phyloP scores from a whole-genome alignment of 2,797 vertebrate species.

The Microhierax caerulescens region DNA sequence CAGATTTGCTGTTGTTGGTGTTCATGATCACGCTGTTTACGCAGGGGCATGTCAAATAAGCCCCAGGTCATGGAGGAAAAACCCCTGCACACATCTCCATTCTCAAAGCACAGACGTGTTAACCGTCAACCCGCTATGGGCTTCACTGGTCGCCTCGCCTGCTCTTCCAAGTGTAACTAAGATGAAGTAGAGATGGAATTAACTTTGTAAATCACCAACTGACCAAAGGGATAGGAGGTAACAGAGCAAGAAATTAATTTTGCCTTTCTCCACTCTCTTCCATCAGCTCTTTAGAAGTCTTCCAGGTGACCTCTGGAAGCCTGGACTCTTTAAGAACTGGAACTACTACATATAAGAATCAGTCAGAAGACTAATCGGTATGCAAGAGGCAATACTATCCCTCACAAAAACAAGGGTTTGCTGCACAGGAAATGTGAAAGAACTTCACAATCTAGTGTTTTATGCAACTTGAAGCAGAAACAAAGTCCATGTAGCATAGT shows the following conservation, averaged over 20 bases:
- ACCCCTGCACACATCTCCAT: neutral
- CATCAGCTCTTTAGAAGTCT: neutral
- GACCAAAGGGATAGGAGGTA: neutral
- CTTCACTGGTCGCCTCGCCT: neutral
- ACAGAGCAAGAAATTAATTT: constrained; percentile 15
- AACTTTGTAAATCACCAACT: neutral
- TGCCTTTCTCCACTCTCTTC: neutral
- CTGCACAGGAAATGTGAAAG: neutral
- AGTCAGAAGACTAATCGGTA: neutral
- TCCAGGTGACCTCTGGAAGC: neutral
- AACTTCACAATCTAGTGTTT: neutral
- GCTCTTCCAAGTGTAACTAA: neutral
- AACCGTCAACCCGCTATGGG: neutral
- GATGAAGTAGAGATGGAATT: neutral
- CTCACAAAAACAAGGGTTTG: neutral
- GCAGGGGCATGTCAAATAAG: neutral
- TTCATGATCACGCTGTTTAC: neutral
- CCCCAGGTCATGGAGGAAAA: neutral
- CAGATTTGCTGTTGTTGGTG: neutral
- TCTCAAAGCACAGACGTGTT: neutral
- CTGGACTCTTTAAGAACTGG: neutral
- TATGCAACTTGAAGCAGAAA: neutral
- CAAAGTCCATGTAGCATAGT: neutral
- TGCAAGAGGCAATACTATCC: neutral
- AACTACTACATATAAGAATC: neutral